Base-by-base conservation (phyloP, 1,140 invertebrate genomes). In the Belonocnema kinseyi region DNA sequence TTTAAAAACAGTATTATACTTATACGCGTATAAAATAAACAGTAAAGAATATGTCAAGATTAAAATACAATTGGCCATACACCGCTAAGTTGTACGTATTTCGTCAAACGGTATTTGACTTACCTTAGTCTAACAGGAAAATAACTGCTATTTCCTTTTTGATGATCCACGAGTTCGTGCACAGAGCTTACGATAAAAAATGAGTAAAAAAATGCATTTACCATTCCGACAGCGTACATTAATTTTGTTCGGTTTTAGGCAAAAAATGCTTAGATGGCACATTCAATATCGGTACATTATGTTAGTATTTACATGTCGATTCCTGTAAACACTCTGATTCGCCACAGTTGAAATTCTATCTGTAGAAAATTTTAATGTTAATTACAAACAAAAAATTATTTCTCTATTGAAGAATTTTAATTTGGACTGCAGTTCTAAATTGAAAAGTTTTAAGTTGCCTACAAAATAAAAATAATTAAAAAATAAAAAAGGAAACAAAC, bases 231-330 rank as follows among this genome's bases (percentile, higher is more conserved):
- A 66, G 12, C 26, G 61, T 66, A 33, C 40, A 61, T 33, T 40
- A 66, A 46, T 33, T 33, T 66, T 66, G 21, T 26, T 26, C 21
- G 33, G 33, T 26, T 61, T 75, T 66, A 16, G 74, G 56, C 21
- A 76, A 78, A 81, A 80, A 79, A 83, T 83, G 33, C 70, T 70
- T 83, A 81, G 83, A 85, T 86, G 83, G 85, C 85, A 84, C 83
- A 81, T 85, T 77, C 76, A 82, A 66, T 77, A 56, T 52, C 56
- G 71, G 51, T 78, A 77, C 58, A 76, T 79, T 77, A 79, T 81
- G 77, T 79, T 80, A 76, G 26, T 84, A 84, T 84, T 70, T 84
- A 84, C 83, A 84, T 40, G 75, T 78, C 77, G 71, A 76, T 78
- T 82, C 80, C 73, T 66, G 33, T 75, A 80, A 82, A 84, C 79